These are phyloP conservation scores for Carposina sasakii DNA, from an alignment of 1,140 invertebrate genomes.

Conservation along the genomic window DNA sequence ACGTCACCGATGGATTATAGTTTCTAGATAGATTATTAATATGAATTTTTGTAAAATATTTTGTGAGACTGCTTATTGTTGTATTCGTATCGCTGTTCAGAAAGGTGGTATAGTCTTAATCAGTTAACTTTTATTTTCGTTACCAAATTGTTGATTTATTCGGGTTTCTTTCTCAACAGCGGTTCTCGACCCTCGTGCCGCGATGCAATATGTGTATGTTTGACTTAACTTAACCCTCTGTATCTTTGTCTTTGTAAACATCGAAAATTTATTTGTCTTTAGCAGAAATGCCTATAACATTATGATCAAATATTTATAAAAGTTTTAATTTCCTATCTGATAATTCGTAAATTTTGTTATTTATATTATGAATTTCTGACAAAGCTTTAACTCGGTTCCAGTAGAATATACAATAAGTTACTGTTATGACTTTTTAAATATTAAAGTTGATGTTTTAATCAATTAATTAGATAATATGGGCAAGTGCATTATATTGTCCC, in stretches of 20 bases:
- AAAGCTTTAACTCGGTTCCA: constrained; percentile 72
- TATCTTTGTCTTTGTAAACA: constrained; percentile 23
- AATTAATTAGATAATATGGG: constrained; percentile 68
- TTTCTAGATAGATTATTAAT: constrained; percentile 68
- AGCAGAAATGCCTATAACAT: constrained; percentile 33
- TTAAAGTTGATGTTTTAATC: constrained; percentile 70
- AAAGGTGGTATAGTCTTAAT: constrained; percentile 52
- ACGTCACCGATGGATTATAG: constrained; percentile 61
- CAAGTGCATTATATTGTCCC: constrained; percentile 69
- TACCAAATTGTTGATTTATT: constrained; percentile 70
- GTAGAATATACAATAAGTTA: constrained; percentile 71
- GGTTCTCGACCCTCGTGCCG: constrained; percentile 28
- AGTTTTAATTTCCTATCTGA: constrained; percentile 63
- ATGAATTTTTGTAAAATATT: constrained; percentile 68
- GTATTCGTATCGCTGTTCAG: constrained; percentile 63
- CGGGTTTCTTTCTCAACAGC: constrained; percentile 34
- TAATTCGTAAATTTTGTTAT: constrained; percentile 68
- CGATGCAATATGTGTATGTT: background rate
- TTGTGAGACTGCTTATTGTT: constrained; percentile 71
- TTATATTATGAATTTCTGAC: constrained; percentile 69
- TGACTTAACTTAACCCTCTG: background rate
- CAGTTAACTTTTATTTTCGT: constrained; percentile 67
- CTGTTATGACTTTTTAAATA: constrained; percentile 68
- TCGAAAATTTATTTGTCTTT: constrained; percentile 40
- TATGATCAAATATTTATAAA: constrained; percentile 70